These are phyloP conservation scores for Acrocera orbiculus DNA, from an alignment of 2,888 invertebrate species.

Conservation along the genomic window DNA sequence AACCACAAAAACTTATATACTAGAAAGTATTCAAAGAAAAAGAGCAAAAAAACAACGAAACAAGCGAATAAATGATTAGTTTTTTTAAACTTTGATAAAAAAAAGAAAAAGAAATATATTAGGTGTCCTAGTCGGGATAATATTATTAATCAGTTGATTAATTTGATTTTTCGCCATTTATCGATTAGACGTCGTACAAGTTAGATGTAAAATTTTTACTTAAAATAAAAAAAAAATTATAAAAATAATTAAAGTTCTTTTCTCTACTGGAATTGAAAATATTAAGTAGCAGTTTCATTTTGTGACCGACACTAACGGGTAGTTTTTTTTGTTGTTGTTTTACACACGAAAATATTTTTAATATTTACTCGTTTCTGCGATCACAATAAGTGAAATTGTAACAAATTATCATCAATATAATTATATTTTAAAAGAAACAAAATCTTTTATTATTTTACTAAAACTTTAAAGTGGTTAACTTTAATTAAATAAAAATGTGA, in stretches of 20 bases:
- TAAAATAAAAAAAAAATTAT: neutral
- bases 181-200: conserved; percentile 12
- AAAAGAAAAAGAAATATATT: no score
- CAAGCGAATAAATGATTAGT: no score
- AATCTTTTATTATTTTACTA: no score
- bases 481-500: neutral
- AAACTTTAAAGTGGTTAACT: no score
- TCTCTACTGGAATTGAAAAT: neutral
- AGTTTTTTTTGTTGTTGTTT: conserved; percentile 11
- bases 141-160: conserved; percentile 16
- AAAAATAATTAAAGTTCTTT: neutral
- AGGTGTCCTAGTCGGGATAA: no score
- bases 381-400: conserved; percentile 32
- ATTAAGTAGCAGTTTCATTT: conserved; percentile 26
- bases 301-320: conserved; percentile 36
- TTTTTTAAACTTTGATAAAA: no score
- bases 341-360: conserved; percentile 6
- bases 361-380: conserved; percentile 32
- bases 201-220: conserved; percentile 4
- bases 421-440: conserved; percentile 14
- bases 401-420: conserved; percentile 3
- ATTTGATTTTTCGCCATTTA: conserved; percentile 16
- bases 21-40: no score
- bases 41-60: no score
- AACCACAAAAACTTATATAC: no score